Evolutionary conservation across 2,113 vertebrate species (phyloP).

Genomic region (Psephotus haematonotus): DNA sequence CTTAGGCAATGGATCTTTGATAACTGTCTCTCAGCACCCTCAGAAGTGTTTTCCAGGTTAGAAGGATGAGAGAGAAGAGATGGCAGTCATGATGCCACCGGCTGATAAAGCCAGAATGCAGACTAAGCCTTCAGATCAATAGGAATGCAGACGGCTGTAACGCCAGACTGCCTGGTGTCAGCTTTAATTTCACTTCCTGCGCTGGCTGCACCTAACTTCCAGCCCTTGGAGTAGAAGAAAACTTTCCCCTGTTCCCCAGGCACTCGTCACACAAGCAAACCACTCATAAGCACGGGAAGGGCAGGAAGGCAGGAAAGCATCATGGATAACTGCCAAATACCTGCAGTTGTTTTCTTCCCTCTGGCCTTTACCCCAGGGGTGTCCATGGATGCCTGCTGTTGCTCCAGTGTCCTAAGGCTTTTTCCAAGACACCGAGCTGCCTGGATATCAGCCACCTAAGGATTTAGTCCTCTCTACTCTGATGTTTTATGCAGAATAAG

Average conservation of each 20-base stretch:
- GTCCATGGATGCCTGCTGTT: rapidly evolving
- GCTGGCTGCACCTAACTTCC: neutral
- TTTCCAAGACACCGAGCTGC: rapidly evolving
- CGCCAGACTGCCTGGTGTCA: slow-evolving; percentile 58
- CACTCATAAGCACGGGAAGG: neutral
- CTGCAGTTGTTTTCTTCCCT: neutral
- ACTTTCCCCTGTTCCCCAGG: neutral
- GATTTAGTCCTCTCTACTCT: neutral
- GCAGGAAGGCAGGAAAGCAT: neutral
- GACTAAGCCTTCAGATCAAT: slow-evolving; percentile 60
- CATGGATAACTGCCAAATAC: rapidly evolving
- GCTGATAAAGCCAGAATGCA: slow-evolving; percentile 61
- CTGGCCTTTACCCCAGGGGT: neutral
- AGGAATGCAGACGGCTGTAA: slow-evolving; percentile 44
- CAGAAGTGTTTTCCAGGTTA: slow-evolving; percentile 59
- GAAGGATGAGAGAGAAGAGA: slow-evolving; percentile 30
- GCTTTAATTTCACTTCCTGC: slow-evolving; percentile 40
- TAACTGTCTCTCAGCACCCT: slow-evolving; percentile 30
- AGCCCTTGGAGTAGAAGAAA: neutral
- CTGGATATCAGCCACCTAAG: neutral
- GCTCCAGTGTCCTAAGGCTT: neutral
- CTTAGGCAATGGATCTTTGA: slow-evolving; percentile 42
- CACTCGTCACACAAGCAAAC: neutral
- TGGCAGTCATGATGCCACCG: slow-evolving; percentile 39
- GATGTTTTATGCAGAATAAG: neutral